phyloP scores from a whole-genome alignment of 2,797 vertebrate species.

The Otus scops region DNA sequence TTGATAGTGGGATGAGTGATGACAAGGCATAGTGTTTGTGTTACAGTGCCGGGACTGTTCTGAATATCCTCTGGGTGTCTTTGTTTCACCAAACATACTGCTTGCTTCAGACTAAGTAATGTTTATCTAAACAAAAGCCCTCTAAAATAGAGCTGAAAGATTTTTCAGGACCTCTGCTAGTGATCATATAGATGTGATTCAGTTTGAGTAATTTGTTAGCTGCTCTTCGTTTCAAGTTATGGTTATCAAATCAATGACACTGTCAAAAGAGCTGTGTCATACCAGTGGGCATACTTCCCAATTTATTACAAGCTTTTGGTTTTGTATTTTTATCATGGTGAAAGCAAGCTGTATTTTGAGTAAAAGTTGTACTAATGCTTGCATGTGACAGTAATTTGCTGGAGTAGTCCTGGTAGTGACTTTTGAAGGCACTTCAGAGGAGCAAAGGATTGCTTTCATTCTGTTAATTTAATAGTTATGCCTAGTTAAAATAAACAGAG shows the following conservation, averaged over 20 bases:
- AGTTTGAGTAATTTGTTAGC: background rate
- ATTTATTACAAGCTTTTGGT: background rate
- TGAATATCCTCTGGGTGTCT: background rate
- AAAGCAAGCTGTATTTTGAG: background rate
- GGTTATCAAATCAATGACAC: background rate
- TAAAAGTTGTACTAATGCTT: background rate
- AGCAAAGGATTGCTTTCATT: background rate
- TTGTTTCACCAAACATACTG: background rate
- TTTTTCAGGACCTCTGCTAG: background rate
- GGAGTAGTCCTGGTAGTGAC: background rate
- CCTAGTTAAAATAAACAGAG: background rate
- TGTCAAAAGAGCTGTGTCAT: slow-evolving; percentile 18
- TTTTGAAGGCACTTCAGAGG: background rate
- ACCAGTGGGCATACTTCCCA: background rate
- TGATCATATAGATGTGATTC: background rate
- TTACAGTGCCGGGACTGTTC: background rate
- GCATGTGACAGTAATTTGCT: background rate
- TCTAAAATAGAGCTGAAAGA: background rate
- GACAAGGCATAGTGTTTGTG: background rate
- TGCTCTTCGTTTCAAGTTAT: background rate
- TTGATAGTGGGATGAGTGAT: background rate
- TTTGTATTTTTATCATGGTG: background rate
- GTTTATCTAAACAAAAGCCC: background rate
- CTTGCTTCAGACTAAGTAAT: background rate
- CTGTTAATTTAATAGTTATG: background rate